These are phyloP conservation scores for Theristicus caerulescens DNA, from an alignment of 2,113 vertebrate genomes.

Conservation along the genomic window DNA sequence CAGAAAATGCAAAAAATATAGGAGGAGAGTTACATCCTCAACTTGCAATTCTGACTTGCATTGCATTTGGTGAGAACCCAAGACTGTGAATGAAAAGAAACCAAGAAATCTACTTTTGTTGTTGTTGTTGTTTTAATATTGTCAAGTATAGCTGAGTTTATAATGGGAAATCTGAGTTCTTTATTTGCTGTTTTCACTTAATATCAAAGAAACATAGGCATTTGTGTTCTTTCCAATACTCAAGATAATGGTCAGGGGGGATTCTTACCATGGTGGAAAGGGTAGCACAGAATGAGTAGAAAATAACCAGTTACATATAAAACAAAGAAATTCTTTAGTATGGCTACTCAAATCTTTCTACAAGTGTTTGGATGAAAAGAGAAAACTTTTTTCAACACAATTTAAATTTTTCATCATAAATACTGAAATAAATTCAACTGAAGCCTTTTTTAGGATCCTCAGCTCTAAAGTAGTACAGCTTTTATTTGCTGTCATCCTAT, in stretches of 20 bases:
- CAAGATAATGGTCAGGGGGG: accelerated
- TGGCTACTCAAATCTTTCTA: not conserved
- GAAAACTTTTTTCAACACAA: not conserved
- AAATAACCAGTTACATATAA: not conserved
- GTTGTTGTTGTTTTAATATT: not conserved
- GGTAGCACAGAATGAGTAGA: not conserved
- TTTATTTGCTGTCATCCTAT: not conserved
- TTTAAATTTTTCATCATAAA: not conserved
- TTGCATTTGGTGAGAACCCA: not conserved
- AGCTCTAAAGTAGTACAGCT: not conserved
- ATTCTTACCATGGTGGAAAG: not conserved
- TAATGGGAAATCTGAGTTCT: not conserved
- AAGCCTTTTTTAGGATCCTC: not conserved
- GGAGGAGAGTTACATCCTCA: not conserved
- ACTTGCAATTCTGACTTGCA: not conserved
- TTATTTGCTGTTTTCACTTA: not conserved
- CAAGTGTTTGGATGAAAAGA: not conserved
- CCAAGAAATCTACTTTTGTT: not conserved
- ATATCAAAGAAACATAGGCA: not conserved
- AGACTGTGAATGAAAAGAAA: not conserved
- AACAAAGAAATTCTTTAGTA: not conserved
- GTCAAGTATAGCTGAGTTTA: not conserved
- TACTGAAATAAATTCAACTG: not conserved
- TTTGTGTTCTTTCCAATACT: not conserved
- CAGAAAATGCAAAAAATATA: not conserved